phyloP scores from a whole-genome alignment of 53 echinoderm and acorn worm species.

The Hippasteria phrygiana region DNA sequence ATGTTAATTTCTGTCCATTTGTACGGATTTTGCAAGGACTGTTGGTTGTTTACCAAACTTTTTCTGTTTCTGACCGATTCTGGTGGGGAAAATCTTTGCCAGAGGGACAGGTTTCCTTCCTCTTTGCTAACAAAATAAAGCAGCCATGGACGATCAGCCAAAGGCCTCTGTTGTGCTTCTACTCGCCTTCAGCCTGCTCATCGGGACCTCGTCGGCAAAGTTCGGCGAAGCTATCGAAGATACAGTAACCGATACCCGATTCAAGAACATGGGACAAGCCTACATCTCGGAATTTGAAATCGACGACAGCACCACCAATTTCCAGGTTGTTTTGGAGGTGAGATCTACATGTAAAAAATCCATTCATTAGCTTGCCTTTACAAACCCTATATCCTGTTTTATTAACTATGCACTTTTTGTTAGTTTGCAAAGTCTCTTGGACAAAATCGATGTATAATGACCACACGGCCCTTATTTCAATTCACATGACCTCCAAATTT shows the following conservation, averaged over 20 bases:
- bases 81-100: too few species aligned
- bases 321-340: slow-evolving; percentile 76
- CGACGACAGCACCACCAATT: slow-evolving; percentile 51
- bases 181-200: background rate
- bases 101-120: background rate
- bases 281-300: slow-evolving; percentile 74
- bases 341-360: background rate
- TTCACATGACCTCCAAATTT: too few species aligned
- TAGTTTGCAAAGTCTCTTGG: too few species aligned
- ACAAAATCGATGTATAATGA: too few species aligned
- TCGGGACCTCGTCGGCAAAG: background rate
- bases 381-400: too few species aligned
- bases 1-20: too few species aligned
- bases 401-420: too few species aligned
- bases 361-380: too few species aligned
- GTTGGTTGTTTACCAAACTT: too few species aligned
- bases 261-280: slow-evolving; percentile 78
- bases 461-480: too few species aligned
- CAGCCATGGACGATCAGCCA: slow-evolving; percentile 9
- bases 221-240: slow-evolving; percentile 68
- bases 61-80: too few species aligned
- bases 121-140: background rate
- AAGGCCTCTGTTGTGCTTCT: background rate
- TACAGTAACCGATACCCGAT: slow-evolving; percentile 63
- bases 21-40: too few species aligned